These are phyloP conservation scores for Tautogolabrus adspersus DNA, from an alignment of 2,113 vertebrate species.

Conservation along the genomic window DNA sequence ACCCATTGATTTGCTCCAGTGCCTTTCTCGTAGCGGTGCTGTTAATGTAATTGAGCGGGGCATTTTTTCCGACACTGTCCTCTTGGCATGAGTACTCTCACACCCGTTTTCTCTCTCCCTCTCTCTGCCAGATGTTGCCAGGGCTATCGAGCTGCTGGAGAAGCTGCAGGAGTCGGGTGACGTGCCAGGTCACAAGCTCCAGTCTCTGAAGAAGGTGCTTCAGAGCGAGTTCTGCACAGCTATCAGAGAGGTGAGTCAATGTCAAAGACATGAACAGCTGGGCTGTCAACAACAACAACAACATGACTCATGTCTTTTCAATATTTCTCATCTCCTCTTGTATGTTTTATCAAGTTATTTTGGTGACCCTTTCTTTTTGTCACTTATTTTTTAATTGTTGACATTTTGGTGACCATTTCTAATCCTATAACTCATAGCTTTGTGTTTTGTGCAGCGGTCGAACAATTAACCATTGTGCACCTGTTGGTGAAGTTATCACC, in stretches of 20 bases:
- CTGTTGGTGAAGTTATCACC: too few relatives aligned
- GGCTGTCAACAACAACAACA: slow-evolving; percentile 10
- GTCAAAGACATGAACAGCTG: background rate
- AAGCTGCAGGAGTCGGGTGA: slow-evolving; percentile 97
- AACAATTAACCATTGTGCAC: too few relatives aligned
- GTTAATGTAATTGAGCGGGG: slow-evolving; percentile 64
- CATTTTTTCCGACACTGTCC: background rate
- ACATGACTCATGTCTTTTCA: slow-evolving; percentile 13
- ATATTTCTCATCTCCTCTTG: background rate
- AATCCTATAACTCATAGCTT: too few relatives aligned
- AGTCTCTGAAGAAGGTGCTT: slow-evolving; percentile 97
- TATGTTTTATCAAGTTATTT: background rate
- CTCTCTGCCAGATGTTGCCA: slow-evolving; percentile 90
- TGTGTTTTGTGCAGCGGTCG: too few relatives aligned
- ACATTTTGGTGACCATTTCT: slow-evolving; percentile 15
- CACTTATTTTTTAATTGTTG: too few relatives aligned
- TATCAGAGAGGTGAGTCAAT: slow-evolving; percentile 94
- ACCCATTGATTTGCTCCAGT: slow-evolving; percentile 62
- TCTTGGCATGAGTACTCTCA: slow-evolving; percentile 7
- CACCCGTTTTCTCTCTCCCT: slow-evolving; percentile 12
- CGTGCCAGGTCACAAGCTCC: slow-evolving; percentile 96
- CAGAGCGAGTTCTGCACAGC: slow-evolving; percentile 99
- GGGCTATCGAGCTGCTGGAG: slow-evolving; percentile 97
- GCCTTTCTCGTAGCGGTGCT: slow-evolving; percentile 43
- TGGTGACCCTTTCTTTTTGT: background rate